These are phyloP conservation scores for Phalloptychus januarius DNA, from an alignment of 2,797 vertebrate species.

Conservation along the genomic window DNA sequence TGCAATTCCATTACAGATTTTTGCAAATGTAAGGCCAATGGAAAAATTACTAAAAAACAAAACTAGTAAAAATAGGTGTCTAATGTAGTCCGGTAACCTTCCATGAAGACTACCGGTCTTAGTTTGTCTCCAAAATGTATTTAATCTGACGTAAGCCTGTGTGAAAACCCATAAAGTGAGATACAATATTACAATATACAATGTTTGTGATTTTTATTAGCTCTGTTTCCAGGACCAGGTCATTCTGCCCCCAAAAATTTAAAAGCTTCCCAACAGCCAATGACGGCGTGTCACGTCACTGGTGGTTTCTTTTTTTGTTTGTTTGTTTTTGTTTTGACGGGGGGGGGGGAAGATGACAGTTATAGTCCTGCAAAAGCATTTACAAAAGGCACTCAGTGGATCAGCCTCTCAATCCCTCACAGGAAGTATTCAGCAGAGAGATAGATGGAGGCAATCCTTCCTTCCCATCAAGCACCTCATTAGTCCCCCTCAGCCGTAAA, in stretches of 20 bases:
- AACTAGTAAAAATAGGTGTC: background rate
- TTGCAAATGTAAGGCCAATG: too few species aligned
- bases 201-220: background rate
- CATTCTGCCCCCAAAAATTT: background rate
- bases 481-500: constrained; percentile 81
- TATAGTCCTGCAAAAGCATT: background rate
- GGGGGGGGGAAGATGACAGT: background rate
- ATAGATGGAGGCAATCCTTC: constrained; percentile 79
- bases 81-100: background rate
- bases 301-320: background rate
- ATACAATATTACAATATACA: background rate
- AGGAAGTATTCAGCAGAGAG: constrained; percentile 74
- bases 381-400: constrained; percentile 17
- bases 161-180: background rate
- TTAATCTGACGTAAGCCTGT: background rate
- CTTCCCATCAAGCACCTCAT: constrained; percentile 83
- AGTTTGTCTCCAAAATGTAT: background rate
- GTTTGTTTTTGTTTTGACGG: background rate
- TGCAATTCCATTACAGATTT: too few species aligned
- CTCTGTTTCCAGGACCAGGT: background rate
- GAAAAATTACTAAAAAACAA: too few species aligned
- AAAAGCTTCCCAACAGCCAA: background rate
- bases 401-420: constrained; percentile 34
- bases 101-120: background rate
- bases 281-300: background rate